phyloP scores from a whole-genome alignment of 2,888 invertebrate species.

The Sesamia inferens region DNA sequence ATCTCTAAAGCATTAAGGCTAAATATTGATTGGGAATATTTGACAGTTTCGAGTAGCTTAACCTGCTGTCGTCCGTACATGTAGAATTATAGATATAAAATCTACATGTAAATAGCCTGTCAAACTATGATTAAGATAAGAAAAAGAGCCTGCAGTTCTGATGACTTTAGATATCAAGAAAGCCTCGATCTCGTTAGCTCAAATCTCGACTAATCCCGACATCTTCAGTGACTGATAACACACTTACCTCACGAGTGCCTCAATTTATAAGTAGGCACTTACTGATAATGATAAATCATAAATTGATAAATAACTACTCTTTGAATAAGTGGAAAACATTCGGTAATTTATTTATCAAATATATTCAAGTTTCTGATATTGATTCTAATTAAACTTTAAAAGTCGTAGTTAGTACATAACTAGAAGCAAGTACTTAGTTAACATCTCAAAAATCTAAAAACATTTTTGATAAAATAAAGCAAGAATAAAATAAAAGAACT shows the following conservation, averaged over 20 bases:
- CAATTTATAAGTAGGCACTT: constrained; percentile 53
- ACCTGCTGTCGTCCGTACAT: neutral
- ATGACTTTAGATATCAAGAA: constrained; percentile 61
- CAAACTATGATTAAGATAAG: constrained; percentile 60
- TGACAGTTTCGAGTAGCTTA: too few relatives aligned
- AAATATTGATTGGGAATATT: too few relatives aligned
- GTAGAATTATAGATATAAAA: constrained; percentile 8
- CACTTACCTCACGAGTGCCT: constrained; percentile 49
- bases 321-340: constrained; percentile 33
- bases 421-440: neutral
- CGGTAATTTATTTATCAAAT: constrained; percentile 12
- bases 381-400: neutral
- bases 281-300: constrained; percentile 55
- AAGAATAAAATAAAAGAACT: constrained; percentile 23
- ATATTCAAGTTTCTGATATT: neutral
- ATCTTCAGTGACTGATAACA: constrained; percentile 69
- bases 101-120: constrained; percentile 35
- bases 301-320: constrained; percentile 44
- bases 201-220: constrained; percentile 78
- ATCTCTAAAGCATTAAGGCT: too few relatives aligned
- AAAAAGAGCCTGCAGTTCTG: constrained; percentile 10
- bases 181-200: constrained; percentile 57
- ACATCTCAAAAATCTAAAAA: neutral
- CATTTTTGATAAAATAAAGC: neutral
- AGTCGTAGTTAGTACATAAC: neutral